Percentiles rank a stretch among this genome's conserved stretches.
These are phyloP conservation scores for Leptobrachium leishanense DNA, from an alignment of 2,113 vertebrate species.

Conservation along the genomic window DNA sequence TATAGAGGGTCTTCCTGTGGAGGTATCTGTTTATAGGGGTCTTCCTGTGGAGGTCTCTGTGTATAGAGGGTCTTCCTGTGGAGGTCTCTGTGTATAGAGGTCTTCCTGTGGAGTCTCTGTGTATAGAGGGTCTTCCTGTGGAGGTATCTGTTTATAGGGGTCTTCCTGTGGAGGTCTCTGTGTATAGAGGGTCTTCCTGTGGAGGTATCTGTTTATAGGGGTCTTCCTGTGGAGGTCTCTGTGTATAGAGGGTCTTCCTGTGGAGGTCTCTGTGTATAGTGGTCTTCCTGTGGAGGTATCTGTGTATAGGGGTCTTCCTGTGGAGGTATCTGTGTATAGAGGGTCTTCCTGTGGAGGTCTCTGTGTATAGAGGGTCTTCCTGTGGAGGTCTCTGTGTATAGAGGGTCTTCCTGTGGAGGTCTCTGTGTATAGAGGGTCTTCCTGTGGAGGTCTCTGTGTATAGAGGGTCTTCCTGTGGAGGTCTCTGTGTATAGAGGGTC, in stretches of 20 bases:
- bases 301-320: too few species aligned
- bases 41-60: too few species aligned
- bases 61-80: too few species aligned
- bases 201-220: too few species aligned
- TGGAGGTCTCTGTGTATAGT: too few species aligned
- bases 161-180: neutral
- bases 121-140: neutral
- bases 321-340: neutral
- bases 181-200: too few species aligned
- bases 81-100: too few species aligned
- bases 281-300: neutral
- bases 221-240: neutral
- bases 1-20: too few species aligned
- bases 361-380: neutral
- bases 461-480: neutral
- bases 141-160: neutral
- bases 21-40: too few species aligned
- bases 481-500: too few species aligned
- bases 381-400: neutral
- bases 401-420: neutral
- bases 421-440: neutral
- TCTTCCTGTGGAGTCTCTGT: too few species aligned
- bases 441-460: neutral
- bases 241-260: neutral
- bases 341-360: neutral